These are phyloP conservation scores for Cyclargus thomasi DNA, from an alignment of 1,140 invertebrate genomes.

Conservation along the genomic window DNA sequence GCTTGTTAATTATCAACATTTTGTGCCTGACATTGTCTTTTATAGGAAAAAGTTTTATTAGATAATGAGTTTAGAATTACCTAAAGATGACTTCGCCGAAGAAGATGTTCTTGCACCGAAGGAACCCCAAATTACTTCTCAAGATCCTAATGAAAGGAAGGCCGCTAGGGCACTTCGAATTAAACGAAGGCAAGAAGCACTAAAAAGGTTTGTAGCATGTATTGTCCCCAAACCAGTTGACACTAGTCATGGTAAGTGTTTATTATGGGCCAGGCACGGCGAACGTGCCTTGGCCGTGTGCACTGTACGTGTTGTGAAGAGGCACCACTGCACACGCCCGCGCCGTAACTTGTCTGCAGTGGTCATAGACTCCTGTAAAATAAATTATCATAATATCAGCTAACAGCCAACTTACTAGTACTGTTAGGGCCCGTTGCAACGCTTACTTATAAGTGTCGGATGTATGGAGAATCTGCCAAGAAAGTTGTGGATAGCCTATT, in stretches of 20 bases:
- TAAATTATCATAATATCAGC: too few species aligned
- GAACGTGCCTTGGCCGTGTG: too few species aligned
- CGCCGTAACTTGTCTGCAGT: too few species aligned
- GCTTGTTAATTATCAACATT: background rate
- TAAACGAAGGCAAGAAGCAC: slow-evolving; percentile 75
- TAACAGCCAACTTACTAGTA: too few species aligned
- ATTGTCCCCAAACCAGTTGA: background rate
- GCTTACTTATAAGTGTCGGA: too few species aligned
- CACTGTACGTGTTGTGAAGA: too few species aligned
- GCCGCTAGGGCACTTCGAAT: slow-evolving; percentile 78
- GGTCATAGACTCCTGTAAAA: too few species aligned
- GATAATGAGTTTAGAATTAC: slow-evolving; percentile 30
- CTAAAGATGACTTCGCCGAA: slow-evolving; percentile 49
- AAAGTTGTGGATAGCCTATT: too few species aligned
- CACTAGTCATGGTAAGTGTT: background rate
- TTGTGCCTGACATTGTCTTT: background rate
- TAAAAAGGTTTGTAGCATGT: slow-evolving; percentile 70
- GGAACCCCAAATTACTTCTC: slow-evolving; percentile 74
- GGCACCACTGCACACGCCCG: too few species aligned
- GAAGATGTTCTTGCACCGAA: slow-evolving; percentile 66
- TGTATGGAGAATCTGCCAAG: too few species aligned
- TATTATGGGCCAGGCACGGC: too few species aligned
- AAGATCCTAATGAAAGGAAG: slow-evolving; percentile 78
- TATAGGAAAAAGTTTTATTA: background rate
- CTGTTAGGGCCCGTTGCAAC: too few species aligned